Evolutionary conservation across 2,797 vertebrate species (phyloP).

Genomic region (Liasis olivaceus): DNA sequence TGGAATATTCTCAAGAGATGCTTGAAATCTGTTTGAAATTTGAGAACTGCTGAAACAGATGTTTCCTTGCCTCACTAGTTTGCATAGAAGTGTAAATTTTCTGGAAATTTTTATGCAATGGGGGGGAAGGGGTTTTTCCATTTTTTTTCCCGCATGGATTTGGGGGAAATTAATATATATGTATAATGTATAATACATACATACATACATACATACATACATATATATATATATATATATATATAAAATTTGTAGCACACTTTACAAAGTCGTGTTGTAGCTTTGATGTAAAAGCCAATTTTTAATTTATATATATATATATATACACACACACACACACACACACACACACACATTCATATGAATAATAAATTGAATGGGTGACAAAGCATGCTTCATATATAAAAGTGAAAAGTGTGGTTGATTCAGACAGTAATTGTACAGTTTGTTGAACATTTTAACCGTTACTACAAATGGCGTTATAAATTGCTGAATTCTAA

Average conservation of each 20-base stretch:
- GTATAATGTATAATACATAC: no score
- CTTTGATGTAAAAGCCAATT: neutral
- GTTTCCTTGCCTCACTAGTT: neutral
- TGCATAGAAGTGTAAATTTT: neutral
- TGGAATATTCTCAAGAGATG: neutral
- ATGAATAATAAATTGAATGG: neutral
- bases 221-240: no score
- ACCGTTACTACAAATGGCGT: neutral
- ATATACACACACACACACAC: no score
- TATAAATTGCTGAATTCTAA: neutral
- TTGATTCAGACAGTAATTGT: neutral
- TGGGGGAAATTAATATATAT: neutral
- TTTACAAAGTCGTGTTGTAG: neutral
- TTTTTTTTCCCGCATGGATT: neutral
- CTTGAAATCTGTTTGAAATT: neutral
- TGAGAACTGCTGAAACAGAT: neutral
- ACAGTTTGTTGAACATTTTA: neutral
- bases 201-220: no score
- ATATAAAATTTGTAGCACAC: neutral
- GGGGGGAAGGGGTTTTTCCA: neutral
- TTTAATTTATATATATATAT: no score
- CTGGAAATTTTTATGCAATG: neutral
- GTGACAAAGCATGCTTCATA: neutral
- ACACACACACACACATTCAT: no score
- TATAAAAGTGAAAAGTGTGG: neutral